phyloP scores from a whole-genome alignment of 30 jellyfish, hydroid and myxozoan species.

The Turritopsis dohrnii region DNA sequence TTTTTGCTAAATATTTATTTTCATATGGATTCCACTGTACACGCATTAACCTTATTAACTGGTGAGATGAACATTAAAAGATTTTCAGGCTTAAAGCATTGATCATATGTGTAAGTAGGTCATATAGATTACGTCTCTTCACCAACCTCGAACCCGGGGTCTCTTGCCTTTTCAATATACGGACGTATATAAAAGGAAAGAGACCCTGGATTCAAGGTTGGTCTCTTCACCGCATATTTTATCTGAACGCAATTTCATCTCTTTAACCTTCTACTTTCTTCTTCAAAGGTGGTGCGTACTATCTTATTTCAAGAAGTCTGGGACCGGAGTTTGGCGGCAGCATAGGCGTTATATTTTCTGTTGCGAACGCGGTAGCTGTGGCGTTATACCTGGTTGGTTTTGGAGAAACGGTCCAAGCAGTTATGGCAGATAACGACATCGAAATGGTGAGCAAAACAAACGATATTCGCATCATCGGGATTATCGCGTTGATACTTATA shows the following conservation, averaged over 20 bases:
- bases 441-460: slow-evolving; percentile 46
- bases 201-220: no score
- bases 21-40: no score
- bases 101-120: no score
- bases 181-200: no score
- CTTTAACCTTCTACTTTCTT: not conserved
- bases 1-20: no score
- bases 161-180: no score
- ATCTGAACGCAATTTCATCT: not conserved
- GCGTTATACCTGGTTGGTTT: slow-evolving; percentile 94
- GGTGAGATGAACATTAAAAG: no score
- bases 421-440: slow-evolving; percentile 52
- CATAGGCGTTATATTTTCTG: slow-evolving; percentile 83
- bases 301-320: slow-evolving; percentile 83
- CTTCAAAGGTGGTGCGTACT: slow-evolving; percentile 88
- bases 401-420: slow-evolving; percentile 76
- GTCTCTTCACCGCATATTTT: not conserved
- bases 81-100: no score
- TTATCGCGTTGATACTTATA: slow-evolving; percentile 51
- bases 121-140: no score
- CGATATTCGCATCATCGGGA: slow-evolving; percentile 83
- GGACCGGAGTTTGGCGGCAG: slow-evolving; percentile 99
- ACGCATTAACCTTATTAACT: no score
- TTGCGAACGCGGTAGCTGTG: slow-evolving; percentile 97
- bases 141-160: no score